Base-by-base conservation (phyloP, 2,888 invertebrate species). In the Tipula helvola region DNA sequence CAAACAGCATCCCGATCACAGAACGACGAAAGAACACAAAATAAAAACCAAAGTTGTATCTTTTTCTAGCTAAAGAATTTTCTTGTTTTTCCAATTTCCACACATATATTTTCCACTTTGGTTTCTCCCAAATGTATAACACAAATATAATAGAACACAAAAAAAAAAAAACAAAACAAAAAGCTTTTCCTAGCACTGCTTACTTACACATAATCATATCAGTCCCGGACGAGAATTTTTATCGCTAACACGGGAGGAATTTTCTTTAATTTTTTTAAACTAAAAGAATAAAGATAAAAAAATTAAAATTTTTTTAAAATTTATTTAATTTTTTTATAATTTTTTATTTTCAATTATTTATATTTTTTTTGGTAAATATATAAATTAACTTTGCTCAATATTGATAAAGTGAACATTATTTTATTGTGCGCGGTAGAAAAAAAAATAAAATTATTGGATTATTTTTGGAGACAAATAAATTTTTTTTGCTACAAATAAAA, bases 191-290 rank as follows among this genome's bases (percentile, higher is more conserved):
- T 84, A 39, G 84, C 84, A 7, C 16, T 71, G 71, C 71, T 71
- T 71, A 28, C 28, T 71, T 71, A 18, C 71, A 28, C 71, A 71
- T 41, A 84, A 41, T 86, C 86, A 86, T 42, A 44, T 89, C 89
- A 91, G 91, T 91, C 91, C 90, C 90, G 90, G 90, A 90, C 89
- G 90, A 91, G 90, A 90, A 89, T 90, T 90, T 90, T 89, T 89
- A 89, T 89, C 88, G 89, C 88, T 88, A 88, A 89, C 89, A 84
- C 84, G 84, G 84, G 84, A 71, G 71, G 71, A 71, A 71, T 71
- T 71, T 71, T 71, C 28, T 71, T 71, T 71, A 71, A 71, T 71
- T 71, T 28, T n/a, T 28, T 28, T 28, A 71, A 71, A 71, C 2
- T 71, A 71, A 71, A 71, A 71, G 8, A 71, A 28, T 71, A 71